These are phyloP conservation scores for Augiades crinisus DNA, from an alignment of 2,888 invertebrate genomes.

Conservation along the genomic window DNA sequence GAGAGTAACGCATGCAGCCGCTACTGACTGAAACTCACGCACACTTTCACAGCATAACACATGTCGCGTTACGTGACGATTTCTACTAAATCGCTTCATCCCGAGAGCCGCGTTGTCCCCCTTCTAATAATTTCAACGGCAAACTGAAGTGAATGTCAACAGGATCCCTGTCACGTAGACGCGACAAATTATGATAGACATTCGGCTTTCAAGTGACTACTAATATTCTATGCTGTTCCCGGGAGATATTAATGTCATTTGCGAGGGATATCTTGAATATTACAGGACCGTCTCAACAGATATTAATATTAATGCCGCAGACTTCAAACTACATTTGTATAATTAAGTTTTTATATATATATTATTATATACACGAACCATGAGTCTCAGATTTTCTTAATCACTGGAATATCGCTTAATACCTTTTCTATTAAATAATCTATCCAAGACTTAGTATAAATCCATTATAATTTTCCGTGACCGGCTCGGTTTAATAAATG, in stretches of 20 bases:
- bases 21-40: too few relatives aligned
- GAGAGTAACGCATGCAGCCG: too few relatives aligned
- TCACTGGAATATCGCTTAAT: too few relatives aligned
- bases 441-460: background rate
- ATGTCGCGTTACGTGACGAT: background rate
- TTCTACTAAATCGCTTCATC: background rate
- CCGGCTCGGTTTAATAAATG: background rate
- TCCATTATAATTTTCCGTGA: background rate
- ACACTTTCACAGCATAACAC: too few relatives aligned
- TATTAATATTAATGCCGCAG: background rate
- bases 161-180: background rate
- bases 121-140: too few relatives aligned
- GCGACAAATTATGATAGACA: conserved; percentile 1
- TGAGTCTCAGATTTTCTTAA: too few relatives aligned
- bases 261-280: background rate
- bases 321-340: background rate
- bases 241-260: background rate
- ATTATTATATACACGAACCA: too few relatives aligned
- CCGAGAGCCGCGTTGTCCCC: too few relatives aligned
- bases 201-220: background rate
- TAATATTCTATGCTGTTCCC: background rate
- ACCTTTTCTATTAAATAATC: background rate
- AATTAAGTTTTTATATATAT: too few relatives aligned
- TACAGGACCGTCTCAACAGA: background rate
- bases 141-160: conserved; percentile 4